Percentiles rank a stretch among this genome's conserved stretches.
These are phyloP conservation scores for Melanotus villosus DNA, from an alignment of 2,888 invertebrate species.

Conservation along the genomic window DNA sequence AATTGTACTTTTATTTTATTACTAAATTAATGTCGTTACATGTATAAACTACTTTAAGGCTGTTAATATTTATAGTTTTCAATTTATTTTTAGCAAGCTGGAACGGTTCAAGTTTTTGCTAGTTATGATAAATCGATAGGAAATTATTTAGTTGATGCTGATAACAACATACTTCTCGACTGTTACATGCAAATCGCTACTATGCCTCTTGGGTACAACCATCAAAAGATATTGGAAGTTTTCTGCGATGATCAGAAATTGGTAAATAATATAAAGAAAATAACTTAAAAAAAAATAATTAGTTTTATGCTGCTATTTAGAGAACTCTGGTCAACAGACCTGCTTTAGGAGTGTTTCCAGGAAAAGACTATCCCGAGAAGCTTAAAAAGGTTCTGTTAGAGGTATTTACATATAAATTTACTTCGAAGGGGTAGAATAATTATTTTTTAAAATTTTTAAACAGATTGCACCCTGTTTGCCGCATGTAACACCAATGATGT, in stretches of 20 bases:
- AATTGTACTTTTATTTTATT: not conserved
- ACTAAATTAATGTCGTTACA: too few species aligned
- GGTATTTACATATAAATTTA: constrained; percentile 66
- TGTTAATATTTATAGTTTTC: too few species aligned
- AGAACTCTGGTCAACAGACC: constrained; percentile 90
- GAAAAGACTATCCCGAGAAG: constrained; percentile 86
- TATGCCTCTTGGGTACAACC: constrained; percentile 93
- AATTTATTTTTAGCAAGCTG: constrained; percentile 81
- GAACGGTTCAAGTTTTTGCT: constrained; percentile 88
- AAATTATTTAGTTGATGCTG: constrained; percentile 95
- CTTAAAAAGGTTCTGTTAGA: constrained; percentile 78
- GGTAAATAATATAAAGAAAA: constrained; percentile 68
- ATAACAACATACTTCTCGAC: constrained; percentile 92
- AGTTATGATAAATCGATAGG: constrained; percentile 94
- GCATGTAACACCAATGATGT: constrained; percentile 95
- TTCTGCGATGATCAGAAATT: constrained; percentile 83
- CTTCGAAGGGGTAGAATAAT: too few species aligned
- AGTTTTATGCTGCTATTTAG: constrained; percentile 67
- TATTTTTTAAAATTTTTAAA: too few species aligned
- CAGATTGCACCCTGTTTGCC: constrained; percentile 87
- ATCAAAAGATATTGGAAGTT: constrained; percentile 84
- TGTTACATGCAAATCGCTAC: constrained; percentile 94
- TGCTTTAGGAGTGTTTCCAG: constrained; percentile 95
- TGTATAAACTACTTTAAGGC: too few species aligned
- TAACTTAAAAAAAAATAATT: not conserved